Evolutionary conservation across 1,140 invertebrate genomes (phyloP).

Genomic region (Nasonia longicornis): DNA sequence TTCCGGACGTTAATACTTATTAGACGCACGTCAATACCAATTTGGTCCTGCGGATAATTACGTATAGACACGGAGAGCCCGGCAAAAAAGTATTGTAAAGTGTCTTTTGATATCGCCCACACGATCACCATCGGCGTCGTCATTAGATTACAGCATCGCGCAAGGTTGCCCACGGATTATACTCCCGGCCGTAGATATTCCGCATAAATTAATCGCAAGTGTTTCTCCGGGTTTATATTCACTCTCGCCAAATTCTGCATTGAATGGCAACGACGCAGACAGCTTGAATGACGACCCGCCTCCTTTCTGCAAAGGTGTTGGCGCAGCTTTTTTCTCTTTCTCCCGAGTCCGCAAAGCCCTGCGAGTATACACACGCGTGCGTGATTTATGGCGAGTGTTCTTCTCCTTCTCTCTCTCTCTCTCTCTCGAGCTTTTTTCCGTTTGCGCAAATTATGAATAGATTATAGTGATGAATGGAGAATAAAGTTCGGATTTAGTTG

Average conservation of each 20-base stretch:
- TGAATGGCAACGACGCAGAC: constrained; percentile 19
- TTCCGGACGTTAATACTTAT: constrained; percentile 11
- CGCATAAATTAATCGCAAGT: constrained; percentile 50
- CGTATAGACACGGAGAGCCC: no score
- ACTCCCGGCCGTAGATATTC: constrained; percentile 20
- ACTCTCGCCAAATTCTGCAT: constrained; percentile 41
- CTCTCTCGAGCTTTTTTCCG: constrained; percentile 3
- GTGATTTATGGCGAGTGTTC: constrained; percentile 24
- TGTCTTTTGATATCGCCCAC: constrained; percentile 33
- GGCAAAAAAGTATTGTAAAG: constrained; percentile 27
- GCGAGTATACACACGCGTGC: no score
- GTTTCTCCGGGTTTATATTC: constrained; percentile 36
- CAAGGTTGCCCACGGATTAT: constrained; percentile 46
- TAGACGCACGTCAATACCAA: background rate
- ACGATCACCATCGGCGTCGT: background rate
- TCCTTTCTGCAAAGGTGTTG: constrained; percentile 35
- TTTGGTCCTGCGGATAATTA: no score
- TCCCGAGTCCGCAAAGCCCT: background rate
- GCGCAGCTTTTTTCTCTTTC: background rate
- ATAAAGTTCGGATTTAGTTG: constrained; percentile 30
- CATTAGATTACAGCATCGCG: constrained; percentile 41
- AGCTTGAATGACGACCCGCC: constrained; percentile 39
- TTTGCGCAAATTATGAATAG: constrained; percentile 31
- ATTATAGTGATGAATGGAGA: constrained; percentile 32
- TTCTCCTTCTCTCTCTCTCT: background rate